A percentile compares a stretch with the other conserved stretches of the same genome.
These are phyloP conservation scores for Drosophila paracracens DNA, from an alignment of 2,888 invertebrate genomes.

Conservation along the genomic window DNA sequence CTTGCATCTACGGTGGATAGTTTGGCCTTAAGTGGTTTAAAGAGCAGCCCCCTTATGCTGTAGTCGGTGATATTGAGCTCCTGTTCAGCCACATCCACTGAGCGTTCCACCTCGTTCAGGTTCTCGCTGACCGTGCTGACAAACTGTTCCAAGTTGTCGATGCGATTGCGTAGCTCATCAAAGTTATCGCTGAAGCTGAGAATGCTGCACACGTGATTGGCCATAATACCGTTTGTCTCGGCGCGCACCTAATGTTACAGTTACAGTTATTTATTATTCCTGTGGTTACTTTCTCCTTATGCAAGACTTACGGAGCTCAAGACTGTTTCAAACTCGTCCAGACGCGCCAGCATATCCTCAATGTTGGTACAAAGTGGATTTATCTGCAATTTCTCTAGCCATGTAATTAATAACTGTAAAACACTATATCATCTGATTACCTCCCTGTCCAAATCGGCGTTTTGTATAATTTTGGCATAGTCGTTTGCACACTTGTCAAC, in stretches of 20 bases:
- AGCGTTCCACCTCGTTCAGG: slow-evolving; percentile 86
- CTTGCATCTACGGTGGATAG: slow-evolving; percentile 40
- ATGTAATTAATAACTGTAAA: neutral
- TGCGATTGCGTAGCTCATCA: slow-evolving; percentile 86
- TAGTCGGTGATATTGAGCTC: slow-evolving; percentile 87
- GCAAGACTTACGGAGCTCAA: slow-evolving; percentile 85
- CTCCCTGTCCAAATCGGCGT: slow-evolving; percentile 86
- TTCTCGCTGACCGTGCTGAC: slow-evolving; percentile 87
- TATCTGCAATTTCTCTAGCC: slow-evolving; percentile 58
- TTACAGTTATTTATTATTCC: neutral
- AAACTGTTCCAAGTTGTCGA: slow-evolving; percentile 86
- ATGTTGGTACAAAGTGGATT: slow-evolving; percentile 88
- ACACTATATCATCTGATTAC: slow-evolving; percentile 66
- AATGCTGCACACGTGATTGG: slow-evolving; percentile 86
- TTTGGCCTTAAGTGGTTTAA: slow-evolving; percentile 87
- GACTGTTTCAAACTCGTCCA: slow-evolving; percentile 89
- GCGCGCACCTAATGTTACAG: slow-evolving; percentile 75
- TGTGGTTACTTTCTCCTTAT: neutral
- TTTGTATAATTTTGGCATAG: slow-evolving; percentile 86
- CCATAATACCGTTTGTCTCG: slow-evolving; percentile 80
- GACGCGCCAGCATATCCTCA: slow-evolving; percentile 88
- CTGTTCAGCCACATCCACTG: slow-evolving; percentile 87
- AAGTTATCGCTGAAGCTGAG: slow-evolving; percentile 86
- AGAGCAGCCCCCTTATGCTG: slow-evolving; percentile 86
- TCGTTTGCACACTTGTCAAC: slow-evolving; percentile 86